Conservation (phyloP, 2,888 invertebrate genomes). For the Lithophane leautieri region DNA sequence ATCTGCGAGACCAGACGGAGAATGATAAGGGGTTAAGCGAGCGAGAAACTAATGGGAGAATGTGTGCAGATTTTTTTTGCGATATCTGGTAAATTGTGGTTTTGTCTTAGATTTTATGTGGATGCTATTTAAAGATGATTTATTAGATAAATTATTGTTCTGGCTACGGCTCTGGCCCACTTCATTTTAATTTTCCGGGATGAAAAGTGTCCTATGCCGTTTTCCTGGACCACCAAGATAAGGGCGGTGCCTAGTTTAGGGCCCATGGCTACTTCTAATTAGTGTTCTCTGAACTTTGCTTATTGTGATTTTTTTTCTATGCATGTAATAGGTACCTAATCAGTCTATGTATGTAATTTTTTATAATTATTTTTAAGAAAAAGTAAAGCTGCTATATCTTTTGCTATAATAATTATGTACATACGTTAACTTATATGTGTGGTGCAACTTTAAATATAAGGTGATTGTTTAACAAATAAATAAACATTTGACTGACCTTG, state of each 20-base stretch:
- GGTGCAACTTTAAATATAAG: too few species aligned
- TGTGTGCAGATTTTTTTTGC: slow-evolving; percentile 19
- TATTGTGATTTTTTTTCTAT: neutral
- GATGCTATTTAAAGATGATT: slow-evolving; percentile 3
- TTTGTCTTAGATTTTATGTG: slow-evolving; percentile 13
- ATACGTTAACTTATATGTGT: too few species aligned
- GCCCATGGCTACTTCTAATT: neutral
- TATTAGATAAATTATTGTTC: neutral
- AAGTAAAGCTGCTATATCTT: neutral
- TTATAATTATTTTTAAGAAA: neutral
- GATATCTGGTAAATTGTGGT: slow-evolving; percentile 23
- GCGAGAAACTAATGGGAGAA: slow-evolving; percentile 42
- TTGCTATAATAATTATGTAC: neutral
- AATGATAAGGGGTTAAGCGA: slow-evolving; percentile 55
- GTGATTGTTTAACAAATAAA: too few species aligned
- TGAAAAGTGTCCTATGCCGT: too few species aligned
- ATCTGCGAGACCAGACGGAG: slow-evolving; percentile 49
- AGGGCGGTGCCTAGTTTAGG: neutral
- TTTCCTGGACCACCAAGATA: neutral
- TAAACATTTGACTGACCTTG: slow-evolving; percentile 90
- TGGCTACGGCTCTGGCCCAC: neutral
- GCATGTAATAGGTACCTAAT: neutral
- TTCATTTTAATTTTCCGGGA: neutral
- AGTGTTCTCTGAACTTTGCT: neutral
- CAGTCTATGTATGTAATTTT: neutral